phyloP scores from a whole-genome alignment of 2,113 vertebrate species.

The Anser brachyrhynchus region DNA sequence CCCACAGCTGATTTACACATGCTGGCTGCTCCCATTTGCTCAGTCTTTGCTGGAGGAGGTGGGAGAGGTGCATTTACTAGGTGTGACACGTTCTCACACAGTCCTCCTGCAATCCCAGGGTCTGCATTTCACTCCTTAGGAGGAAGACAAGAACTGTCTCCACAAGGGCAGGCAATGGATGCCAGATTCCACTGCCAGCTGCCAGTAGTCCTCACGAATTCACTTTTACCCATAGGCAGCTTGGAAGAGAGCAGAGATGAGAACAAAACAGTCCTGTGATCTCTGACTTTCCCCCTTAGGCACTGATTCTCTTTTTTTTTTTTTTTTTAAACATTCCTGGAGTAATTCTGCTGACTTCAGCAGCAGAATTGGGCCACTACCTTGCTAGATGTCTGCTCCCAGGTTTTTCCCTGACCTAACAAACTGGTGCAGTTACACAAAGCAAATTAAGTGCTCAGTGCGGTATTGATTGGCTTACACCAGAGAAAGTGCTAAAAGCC shows the following conservation, averaged over 20 bases:
- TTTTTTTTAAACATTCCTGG: background rate
- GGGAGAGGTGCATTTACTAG: background rate
- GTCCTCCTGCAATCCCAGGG: background rate
- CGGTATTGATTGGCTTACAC: constrained; percentile 46
- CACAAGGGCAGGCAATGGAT: background rate
- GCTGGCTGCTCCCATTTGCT: background rate
- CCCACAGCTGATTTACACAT: background rate
- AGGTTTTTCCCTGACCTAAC: background rate
- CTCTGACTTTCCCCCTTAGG: background rate
- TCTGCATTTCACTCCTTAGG: background rate
- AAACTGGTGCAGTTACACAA: constrained; percentile 34
- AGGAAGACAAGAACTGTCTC: background rate
- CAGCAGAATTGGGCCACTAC: background rate
- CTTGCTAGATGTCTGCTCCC: background rate
- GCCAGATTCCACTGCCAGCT: background rate
- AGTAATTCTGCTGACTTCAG: background rate
- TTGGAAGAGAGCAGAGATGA: background rate
- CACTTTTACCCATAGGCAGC: background rate
- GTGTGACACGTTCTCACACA: accelerated
- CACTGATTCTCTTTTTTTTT: background rate
- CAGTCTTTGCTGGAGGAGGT: background rate
- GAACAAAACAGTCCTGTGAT: background rate
- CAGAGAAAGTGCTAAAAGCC: constrained; percentile 28
- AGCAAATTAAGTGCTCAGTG: constrained; percentile 39
- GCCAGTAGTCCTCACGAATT: background rate